Conservation (phyloP, 2,797 vertebrate species). For the Coreius guichenoti region DNA sequence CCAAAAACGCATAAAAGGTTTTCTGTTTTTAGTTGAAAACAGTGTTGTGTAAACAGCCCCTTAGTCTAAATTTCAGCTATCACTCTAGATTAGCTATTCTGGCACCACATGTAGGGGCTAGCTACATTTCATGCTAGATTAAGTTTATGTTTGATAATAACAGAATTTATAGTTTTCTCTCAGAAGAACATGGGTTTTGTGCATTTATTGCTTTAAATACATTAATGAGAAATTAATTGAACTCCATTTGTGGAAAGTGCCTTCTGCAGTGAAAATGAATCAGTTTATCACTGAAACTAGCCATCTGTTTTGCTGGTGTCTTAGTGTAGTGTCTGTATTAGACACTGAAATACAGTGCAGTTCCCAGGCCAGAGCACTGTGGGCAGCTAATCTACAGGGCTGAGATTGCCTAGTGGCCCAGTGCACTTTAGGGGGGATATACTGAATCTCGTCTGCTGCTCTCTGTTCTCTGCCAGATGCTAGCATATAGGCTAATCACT, state of each 20-base stretch:
- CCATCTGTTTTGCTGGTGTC: slow-evolving; percentile 22
- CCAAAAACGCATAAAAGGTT: too few species aligned
- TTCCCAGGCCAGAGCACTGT: slow-evolving; percentile 36
- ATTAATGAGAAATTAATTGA: slow-evolving; percentile 17
- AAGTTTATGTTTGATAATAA: slow-evolving; percentile 25
- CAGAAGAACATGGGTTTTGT: neutral
- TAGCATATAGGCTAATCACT: slow-evolving; percentile 59
- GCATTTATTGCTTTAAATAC: slow-evolving; percentile 11
- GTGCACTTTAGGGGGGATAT: slow-evolving; percentile 45
- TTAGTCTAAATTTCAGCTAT: neutral
- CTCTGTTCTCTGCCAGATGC: slow-evolving; percentile 54
- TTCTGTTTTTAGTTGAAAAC: too few species aligned
- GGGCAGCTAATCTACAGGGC: slow-evolving; percentile 48
- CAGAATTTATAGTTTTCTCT: neutral
- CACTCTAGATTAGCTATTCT: neutral
- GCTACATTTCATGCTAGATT: slow-evolving; percentile 29
- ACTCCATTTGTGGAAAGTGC: slow-evolving; percentile 5
- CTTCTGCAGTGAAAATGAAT: slow-evolving; percentile 2
- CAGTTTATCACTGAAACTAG: slow-evolving; percentile 6
- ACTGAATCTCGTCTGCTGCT: slow-evolving; percentile 50
- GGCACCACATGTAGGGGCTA: neutral
- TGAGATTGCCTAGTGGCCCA: slow-evolving; percentile 63
- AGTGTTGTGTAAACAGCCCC: too few species aligned
- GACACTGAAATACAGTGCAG: slow-evolving; percentile 42
- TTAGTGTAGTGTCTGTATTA: slow-evolving; percentile 27